These are phyloP conservation scores for Sardina pilchardus DNA, from an alignment of 2,113 vertebrate species.

Conservation along the genomic window DNA sequence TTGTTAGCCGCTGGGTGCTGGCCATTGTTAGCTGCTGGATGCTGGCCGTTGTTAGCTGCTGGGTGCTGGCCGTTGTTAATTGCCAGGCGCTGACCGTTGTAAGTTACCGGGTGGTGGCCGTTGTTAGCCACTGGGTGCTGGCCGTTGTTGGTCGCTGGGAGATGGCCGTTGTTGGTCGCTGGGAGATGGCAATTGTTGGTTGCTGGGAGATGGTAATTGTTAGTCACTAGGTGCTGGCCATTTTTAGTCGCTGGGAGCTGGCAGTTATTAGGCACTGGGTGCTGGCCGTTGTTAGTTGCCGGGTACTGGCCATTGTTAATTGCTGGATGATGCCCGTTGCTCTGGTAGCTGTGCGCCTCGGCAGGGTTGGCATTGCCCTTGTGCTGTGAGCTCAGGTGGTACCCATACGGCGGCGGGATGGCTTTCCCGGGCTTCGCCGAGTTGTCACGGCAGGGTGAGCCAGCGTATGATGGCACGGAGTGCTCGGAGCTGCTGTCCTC, in stretches of 20 bases:
- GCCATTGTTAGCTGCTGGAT: neutral
- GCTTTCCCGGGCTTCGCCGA: conserved; percentile 63
- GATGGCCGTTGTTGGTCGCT: neutral
- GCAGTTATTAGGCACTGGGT: too few species aligned
- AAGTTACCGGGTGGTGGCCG: neutral
- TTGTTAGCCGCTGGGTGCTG: too few species aligned
- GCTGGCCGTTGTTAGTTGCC: neutral
- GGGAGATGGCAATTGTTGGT: neutral
- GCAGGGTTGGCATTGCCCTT: conserved; percentile 43
- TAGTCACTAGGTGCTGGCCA: too few species aligned
- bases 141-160: neutral
- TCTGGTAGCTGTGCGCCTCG: neutral
- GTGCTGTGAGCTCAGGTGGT: conserved; percentile 60
- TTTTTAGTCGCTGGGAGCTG: neutral
- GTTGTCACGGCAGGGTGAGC: conserved; percentile 65
- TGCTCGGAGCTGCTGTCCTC: conserved; percentile 84
- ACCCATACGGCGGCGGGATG: conserved; percentile 72
- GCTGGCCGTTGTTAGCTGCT: neutral
- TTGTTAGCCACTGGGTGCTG: neutral
- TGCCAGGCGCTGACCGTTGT: neutral
- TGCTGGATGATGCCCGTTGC: conserved; percentile 20
- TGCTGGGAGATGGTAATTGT: neutral
- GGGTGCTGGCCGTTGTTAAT: neutral
- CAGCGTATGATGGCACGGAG: conserved; percentile 76
- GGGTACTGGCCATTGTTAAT: conserved; percentile 17